phyloP scores from a whole-genome alignment of 2,113 vertebrate species.

The Gallinago media region DNA sequence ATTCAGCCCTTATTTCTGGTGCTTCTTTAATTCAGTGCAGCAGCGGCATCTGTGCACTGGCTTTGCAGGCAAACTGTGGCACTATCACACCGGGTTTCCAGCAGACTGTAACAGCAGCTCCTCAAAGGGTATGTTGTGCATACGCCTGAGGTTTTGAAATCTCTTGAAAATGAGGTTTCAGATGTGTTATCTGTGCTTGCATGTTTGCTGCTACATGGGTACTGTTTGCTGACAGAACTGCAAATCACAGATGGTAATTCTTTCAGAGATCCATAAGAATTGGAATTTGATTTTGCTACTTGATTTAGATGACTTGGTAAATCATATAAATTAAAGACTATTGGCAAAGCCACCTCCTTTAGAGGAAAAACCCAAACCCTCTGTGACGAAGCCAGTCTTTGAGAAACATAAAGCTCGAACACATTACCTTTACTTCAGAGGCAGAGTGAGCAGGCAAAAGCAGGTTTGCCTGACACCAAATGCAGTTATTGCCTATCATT shows the following conservation, averaged over 20 bases:
- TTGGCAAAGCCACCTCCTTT: not conserved
- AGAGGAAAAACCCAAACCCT: not conserved
- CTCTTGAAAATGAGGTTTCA: not conserved
- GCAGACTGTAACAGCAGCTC: not conserved
- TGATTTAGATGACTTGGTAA: not conserved
- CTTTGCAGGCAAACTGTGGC: not conserved
- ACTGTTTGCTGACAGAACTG: not conserved
- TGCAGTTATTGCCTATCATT: not conserved
- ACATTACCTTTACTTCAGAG: not conserved
- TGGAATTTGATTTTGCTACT: not conserved
- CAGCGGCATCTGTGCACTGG: not conserved
- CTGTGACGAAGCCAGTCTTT: not conserved
- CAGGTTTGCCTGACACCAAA: not conserved
- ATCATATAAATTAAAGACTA: not conserved
- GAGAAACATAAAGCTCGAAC: not conserved
- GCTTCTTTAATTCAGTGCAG: not conserved
- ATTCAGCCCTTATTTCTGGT: not conserved
- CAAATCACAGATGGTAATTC: not conserved
- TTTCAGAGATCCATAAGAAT: not conserved
- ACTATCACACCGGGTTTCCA: not conserved
- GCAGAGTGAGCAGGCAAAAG: not conserved
- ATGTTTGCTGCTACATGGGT: not conserved
- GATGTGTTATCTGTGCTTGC: not conserved
- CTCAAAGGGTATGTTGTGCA: not conserved
- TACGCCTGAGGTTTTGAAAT: not conserved